Evolutionary conservation across 2,888 invertebrate species (phyloP).

Genomic region (Tetheella fluctuosa): DNA sequence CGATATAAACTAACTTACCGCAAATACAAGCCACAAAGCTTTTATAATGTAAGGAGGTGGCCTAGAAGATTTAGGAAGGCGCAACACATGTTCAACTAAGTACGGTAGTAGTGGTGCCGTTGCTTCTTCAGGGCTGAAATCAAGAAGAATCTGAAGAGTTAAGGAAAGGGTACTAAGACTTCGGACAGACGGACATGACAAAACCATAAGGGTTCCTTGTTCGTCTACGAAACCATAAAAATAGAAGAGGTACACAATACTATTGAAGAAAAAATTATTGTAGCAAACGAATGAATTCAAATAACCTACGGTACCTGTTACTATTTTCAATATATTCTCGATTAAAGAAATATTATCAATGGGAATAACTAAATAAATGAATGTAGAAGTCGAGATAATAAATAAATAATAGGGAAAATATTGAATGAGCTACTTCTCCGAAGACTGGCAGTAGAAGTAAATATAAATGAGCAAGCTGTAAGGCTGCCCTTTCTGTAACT

Average conservation of each 20-base stretch:
- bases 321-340: too few species aligned
- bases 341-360: not conserved
- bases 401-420: slow-evolving; percentile 3
- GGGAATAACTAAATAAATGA: not conserved
- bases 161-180: slow-evolving; percentile 2
- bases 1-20: slow-evolving; percentile 60
- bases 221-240: not conserved
- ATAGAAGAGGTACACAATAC: not conserved
- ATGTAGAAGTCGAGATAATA: slow-evolving; percentile 9
- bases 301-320: not conserved
- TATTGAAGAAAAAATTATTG: not conserved
- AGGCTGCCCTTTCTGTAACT: slow-evolving; percentile 66
- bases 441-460: slow-evolving; percentile 76
- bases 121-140: slow-evolving; percentile 69
- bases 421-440: slow-evolving; percentile 61
- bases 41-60: slow-evolving; percentile 73
- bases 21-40: slow-evolving; percentile 77
- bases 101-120: slow-evolving; percentile 65
- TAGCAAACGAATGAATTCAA: not conserved
- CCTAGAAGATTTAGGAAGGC: slow-evolving; percentile 52
- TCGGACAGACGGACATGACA: not conserved
- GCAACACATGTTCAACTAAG: slow-evolving; percentile 66
- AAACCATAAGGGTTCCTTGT: too few species aligned
- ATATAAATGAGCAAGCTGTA: slow-evolving; percentile 74
- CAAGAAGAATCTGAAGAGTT: not conserved